Percentiles rank a stretch among this genome's conserved stretches.
Conservation (phyloP, 2,888 invertebrate genomes). For the Isoperla grammatica region DNA sequence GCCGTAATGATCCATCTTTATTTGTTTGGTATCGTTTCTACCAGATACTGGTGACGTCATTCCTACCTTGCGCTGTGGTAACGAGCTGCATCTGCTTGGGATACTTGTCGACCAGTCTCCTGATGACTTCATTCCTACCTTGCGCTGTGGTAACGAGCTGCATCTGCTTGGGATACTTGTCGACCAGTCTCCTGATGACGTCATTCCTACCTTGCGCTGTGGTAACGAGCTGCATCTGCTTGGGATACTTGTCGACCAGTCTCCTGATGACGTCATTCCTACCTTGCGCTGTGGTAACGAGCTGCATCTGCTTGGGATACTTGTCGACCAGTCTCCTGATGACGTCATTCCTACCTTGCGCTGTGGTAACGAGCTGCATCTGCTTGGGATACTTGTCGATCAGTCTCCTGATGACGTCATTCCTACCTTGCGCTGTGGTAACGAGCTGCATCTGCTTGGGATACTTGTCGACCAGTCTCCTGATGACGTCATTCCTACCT, state of each 20-base stretch:
- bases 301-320: slow-evolving; percentile 47
- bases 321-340: slow-evolving; percentile 52
- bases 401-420: slow-evolving; percentile 54
- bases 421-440: slow-evolving; percentile 42
- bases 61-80: slow-evolving; percentile 42
- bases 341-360: slow-evolving; percentile 49
- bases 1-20: no score
- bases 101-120: slow-evolving; percentile 66
- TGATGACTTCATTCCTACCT: slow-evolving; percentile 58
- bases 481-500: slow-evolving; percentile 63
- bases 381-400: slow-evolving; percentile 48
- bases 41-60: slow-evolving; percentile 1
- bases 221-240: slow-evolving; percentile 49
- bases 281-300: slow-evolving; percentile 52
- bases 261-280: slow-evolving; percentile 66
- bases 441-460: slow-evolving; percentile 54
- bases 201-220: slow-evolving; percentile 50
- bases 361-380: slow-evolving; percentile 51
- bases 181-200: slow-evolving; percentile 67
- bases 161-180: slow-evolving; percentile 68
- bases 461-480: slow-evolving; percentile 66
- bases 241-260: slow-evolving; percentile 65
- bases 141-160: slow-evolving; percentile 36
- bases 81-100: slow-evolving; percentile 54
- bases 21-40: no score